phyloP scores from a whole-genome alignment of 2,888 invertebrate species.

The Alentia gelatinosa region DNA sequence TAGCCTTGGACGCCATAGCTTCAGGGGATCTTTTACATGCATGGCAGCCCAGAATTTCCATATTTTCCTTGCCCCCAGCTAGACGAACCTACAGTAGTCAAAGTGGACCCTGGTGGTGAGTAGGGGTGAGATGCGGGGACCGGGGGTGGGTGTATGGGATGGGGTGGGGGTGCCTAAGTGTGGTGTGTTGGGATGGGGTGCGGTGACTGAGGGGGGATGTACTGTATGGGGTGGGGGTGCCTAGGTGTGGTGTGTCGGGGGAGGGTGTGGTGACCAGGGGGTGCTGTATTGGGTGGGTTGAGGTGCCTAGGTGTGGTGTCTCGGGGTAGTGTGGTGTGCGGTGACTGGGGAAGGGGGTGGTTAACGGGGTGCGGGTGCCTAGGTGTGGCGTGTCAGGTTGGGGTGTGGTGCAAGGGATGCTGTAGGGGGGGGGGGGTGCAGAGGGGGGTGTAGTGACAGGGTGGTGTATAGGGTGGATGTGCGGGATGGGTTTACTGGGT shows the following conservation, averaged over 20 bases:
- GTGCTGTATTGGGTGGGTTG: neutral
- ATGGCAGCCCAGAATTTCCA: neutral
- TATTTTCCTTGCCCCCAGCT: neutral
- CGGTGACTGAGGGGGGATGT: no score
- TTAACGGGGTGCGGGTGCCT: no score
- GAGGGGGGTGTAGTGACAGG: no score
- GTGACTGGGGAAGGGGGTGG: no score
- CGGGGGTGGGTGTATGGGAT: neutral
- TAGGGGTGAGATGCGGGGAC: neutral
- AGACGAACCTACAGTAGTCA: no score
- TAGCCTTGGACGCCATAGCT: neutral
- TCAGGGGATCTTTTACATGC: constrained; percentile 7
- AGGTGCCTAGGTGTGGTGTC: neutral
- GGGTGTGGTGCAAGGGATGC: neutral
- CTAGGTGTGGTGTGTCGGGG: neutral
- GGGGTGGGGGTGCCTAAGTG: neutral
- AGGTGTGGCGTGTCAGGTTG: neutral
- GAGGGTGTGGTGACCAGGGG: no score
- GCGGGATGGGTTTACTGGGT: neutral
- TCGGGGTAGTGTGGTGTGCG: no score
- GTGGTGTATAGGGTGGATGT: neutral
- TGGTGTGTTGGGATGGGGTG: neutral
- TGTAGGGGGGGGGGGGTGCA: no score
- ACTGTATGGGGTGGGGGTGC: no score
- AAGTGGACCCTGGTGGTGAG: neutral